Evolutionary conservation across 2,797 vertebrate species (phyloP).

Genomic region (Cossypha heuglini): DNA sequence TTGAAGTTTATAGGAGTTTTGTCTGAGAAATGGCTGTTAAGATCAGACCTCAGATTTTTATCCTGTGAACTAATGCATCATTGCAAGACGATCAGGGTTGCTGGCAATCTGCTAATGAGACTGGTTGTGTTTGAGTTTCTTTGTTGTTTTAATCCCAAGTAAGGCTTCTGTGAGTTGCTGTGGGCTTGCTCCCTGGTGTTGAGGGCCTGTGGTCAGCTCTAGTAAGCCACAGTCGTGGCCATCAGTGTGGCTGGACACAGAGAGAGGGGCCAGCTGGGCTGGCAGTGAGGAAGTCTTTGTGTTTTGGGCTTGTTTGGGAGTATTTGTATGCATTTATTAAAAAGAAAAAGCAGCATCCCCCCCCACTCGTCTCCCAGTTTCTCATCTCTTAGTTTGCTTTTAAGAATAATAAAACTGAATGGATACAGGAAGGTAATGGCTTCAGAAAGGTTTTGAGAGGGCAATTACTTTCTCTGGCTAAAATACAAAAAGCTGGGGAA

Average conservation of each 20-base stretch:
- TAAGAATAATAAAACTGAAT: background rate
- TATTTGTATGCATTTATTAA: background rate
- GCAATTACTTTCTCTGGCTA: background rate
- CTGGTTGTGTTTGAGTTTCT: background rate
- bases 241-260: background rate
- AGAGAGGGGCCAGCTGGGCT: background rate
- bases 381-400: background rate
- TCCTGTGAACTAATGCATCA: background rate
- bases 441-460: background rate
- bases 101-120: background rate
- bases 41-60: background rate
- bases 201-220: background rate
- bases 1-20: constrained; percentile 10
- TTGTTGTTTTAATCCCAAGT: background rate
- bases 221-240: accelerated
- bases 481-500: background rate
- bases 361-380: background rate
- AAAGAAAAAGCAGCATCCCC: background rate
- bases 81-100: background rate
- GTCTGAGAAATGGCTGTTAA: background rate
- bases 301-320: background rate
- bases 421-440: background rate
- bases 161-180: background rate
- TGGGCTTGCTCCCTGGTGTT: accelerated
- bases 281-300: background rate